These are phyloP conservation scores for Drosophila micromelanica DNA, from an alignment of 1,140 invertebrate species.

Conservation along the genomic window DNA sequence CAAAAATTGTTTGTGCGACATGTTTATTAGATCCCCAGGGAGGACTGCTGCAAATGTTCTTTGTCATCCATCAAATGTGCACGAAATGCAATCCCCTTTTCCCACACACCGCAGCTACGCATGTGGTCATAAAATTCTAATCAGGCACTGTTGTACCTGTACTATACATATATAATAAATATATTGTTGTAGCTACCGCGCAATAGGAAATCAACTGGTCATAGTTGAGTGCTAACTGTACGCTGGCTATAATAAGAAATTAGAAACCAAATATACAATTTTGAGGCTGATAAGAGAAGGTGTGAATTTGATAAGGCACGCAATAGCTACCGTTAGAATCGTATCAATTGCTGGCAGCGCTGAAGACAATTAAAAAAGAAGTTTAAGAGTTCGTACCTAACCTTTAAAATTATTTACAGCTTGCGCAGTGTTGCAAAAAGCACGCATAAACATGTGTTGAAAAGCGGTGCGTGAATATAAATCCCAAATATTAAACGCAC, in stretches of 20 bases:
- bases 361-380: conserved; percentile 46
- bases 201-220: conserved; percentile 50
- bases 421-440: conserved; percentile 42
- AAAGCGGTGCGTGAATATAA: conserved; percentile 32
- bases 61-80: conserved; percentile 58
- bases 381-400: conserved; percentile 21
- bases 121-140: conserved; percentile 37
- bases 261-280: conserved; percentile 28
- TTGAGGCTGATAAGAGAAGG: conserved; percentile 43
- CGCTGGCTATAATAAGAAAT: conserved; percentile 40
- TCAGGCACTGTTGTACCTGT: conserved; percentile 22
- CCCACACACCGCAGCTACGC: conserved; percentile 41
- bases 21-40: conserved; percentile 74
- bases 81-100: conserved; percentile 17
- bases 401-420: conserved; percentile 48
- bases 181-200: conserved; percentile 26
- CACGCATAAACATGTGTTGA: conserved; percentile 50
- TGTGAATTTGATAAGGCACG: conserved; percentile 54
- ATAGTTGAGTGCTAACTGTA: conserved; percentile 47
- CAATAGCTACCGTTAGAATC: conserved; percentile 68
- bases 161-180: not conserved
- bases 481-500: conserved; percentile 11
- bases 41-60: conserved; percentile 25
- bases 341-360: conserved; percentile 48
- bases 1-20: conserved; percentile 43